Conservation (phyloP, 2,888 invertebrate genomes). For the Diploptera punctata region DNA sequence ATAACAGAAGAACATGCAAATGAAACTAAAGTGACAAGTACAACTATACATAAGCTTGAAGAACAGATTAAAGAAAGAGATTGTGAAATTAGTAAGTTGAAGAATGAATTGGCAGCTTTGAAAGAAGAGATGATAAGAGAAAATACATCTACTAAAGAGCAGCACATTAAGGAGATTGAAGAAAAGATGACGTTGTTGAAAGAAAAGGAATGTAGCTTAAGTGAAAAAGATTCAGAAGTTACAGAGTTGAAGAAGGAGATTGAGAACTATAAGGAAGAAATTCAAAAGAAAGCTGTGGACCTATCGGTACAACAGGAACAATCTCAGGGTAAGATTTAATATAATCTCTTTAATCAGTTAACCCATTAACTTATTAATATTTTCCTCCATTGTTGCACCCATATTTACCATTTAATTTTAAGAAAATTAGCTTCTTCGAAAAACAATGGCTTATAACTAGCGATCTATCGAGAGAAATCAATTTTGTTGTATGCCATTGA, state of each 20-base stretch:
- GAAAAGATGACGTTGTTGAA: constrained; percentile 32
- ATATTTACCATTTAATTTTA: too few species aligned
- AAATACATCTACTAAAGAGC: constrained; percentile 38
- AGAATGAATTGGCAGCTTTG: constrained; percentile 35
- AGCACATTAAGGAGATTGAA: constrained; percentile 38
- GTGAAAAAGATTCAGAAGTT: constrained; percentile 40
- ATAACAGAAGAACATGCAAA: constrained; percentile 49
- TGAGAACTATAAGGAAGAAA: constrained; percentile 37
- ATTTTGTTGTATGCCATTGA: too few species aligned
- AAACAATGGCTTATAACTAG: too few species aligned
- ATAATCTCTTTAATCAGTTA: too few species aligned
- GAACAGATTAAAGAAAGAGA: constrained; percentile 33
- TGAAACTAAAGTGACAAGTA: constrained; percentile 47
- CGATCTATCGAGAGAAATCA: too few species aligned
- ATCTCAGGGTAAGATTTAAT: constrained; percentile 28
- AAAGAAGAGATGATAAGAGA: constrained; percentile 41
- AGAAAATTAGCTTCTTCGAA: too few species aligned
- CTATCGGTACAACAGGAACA: constrained; percentile 33
- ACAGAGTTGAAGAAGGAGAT: constrained; percentile 38
- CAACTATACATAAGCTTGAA: constrained; percentile 49
- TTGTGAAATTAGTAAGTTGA: constrained; percentile 47
- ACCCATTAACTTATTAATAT: too few species aligned
- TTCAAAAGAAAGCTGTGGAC: constrained; percentile 33
- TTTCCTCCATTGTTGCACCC: too few species aligned
- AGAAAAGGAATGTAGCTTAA: constrained; percentile 6